phyloP scores from a whole-genome alignment of 2,888 invertebrate genomes.

The Julus scandinavius region DNA sequence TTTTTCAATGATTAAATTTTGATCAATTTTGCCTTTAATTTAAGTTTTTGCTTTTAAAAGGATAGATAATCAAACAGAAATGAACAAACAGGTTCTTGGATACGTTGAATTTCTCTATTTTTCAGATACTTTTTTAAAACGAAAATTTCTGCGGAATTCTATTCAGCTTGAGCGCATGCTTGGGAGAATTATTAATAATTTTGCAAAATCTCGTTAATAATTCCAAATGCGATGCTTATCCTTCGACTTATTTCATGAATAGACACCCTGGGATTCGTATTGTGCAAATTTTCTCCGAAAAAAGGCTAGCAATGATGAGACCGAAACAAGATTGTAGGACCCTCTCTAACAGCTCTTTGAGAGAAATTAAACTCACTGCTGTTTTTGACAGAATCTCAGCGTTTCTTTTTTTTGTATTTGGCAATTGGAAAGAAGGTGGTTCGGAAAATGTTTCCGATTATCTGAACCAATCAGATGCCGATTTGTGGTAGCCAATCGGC shows the following conservation, averaged over 20 bases:
- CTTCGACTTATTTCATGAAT: not conserved
- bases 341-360: slow-evolving; percentile 9
- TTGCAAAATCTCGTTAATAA: not conserved
- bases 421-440: not conserved
- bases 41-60: no score
- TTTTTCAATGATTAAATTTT: no score
- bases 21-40: no score
- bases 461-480: not conserved
- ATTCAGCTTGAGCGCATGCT: not conserved
- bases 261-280: not conserved
- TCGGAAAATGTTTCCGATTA: not conserved
- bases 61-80: no score
- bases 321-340: not conserved
- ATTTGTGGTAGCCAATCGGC: slow-evolving; percentile 10
- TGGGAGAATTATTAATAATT: not conserved
- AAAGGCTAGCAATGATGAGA: not conserved
- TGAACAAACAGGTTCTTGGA: no score
- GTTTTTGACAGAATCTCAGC: not conserved
- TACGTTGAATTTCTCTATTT: not conserved
- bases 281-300: not conserved
- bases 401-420: not conserved
- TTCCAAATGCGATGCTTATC: not conserved
- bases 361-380: slow-evolving; percentile 10
- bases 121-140: not conserved
- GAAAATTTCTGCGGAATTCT: no score